Conservation (phyloP, 2,888 invertebrate genomes). For the Cryptus viduatorius region DNA sequence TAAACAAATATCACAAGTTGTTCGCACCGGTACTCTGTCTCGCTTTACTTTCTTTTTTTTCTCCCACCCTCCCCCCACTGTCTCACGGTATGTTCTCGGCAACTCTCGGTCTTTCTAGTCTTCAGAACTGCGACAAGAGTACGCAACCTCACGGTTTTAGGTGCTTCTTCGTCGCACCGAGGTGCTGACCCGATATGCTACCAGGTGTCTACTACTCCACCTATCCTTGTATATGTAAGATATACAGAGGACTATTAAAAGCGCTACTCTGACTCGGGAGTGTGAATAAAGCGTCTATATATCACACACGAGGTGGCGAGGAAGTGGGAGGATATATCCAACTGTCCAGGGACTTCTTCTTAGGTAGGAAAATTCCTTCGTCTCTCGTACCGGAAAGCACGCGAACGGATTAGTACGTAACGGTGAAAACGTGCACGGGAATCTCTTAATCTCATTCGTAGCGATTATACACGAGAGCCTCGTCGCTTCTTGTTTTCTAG, state of each 20-base stretch:
- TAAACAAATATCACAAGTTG: conserved; percentile 74
- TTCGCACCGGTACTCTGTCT: conserved; percentile 62
- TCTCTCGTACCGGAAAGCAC: conserved; percentile 13
- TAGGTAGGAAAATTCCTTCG: conserved; percentile 31
- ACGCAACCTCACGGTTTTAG: not conserved
- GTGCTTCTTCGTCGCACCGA: conserved; percentile 34
- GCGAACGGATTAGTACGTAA: conserved; percentile 47
- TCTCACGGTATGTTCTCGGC: conserved; percentile 32
- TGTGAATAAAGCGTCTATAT: conserved; percentile 25
- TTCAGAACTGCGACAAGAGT: conserved; percentile 2
- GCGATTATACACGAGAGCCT: conserved; percentile 49
- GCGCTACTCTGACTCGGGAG: conserved; percentile 18
- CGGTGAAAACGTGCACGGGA: conserved; percentile 52
- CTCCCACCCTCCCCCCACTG: conserved; percentile 23
- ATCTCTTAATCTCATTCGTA: conserved; percentile 63
- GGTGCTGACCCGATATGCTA: conserved; percentile 12
- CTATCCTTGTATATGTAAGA: conserved; percentile 39
- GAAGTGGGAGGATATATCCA: conserved; percentile 55
- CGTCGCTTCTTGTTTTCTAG: conserved; percentile 37
- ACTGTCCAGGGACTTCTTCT: conserved; percentile 53
- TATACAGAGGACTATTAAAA: conserved; percentile 57
- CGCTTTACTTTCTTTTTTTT: conserved; percentile 28
- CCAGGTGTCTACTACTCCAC: conserved; percentile 40
- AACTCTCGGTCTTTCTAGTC: conserved; percentile 34
- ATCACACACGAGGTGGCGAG: conserved; percentile 38